Evolutionary conservation across 1,140 invertebrate species (phyloP), one percentile per base, ranked within the genome.

Genomic region (Harlomillsia oculata): DNA sequence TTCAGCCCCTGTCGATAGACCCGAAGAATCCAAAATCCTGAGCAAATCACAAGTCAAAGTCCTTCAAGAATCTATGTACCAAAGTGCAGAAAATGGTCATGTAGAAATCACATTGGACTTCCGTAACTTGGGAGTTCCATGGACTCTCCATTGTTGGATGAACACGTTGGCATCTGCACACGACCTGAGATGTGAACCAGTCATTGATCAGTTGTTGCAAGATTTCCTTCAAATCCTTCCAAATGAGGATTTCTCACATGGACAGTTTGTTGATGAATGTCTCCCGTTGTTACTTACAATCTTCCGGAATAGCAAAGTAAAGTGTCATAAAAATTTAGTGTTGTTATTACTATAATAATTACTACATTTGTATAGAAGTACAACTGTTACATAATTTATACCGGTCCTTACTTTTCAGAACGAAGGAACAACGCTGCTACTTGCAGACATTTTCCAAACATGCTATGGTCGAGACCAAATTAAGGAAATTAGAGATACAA

Each of bases 31-130:
- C 4, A 73, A 75, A 45, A 67, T 73, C 43, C 73, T 76, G 26
- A 89, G 80, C 57, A 91, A 90, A 72, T 76, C 80, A 18, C 88
- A 92, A 72, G 81, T 85, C 26, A 83, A 88, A 68, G 82, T 84
- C 30, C 72, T 92, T 32, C 87, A 92, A 67, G 89, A 92, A 73
- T 87, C 89, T 3, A 89, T 93, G 87, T 93, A 92, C 70, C 88
- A 90, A 67, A 87, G 85, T 63, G 84, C 86, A 2, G 89, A 93
- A 70, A 89, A 86, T 68, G 88, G 89, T 68, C 84, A 90, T 73
- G 76, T 92, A 63, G 87, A 90, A 68, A 87, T 89, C 56, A 89
- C 87, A 0, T 76, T 90, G 66, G 87, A 91, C 69, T 76, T 91
- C 23, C 76, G 87, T 37, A 82, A 84, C 44, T 69, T 90, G 50